These are phyloP conservation scores for Cantharis rustica DNA, from an alignment of 2,888 invertebrate species.

Conservation along the genomic window DNA sequence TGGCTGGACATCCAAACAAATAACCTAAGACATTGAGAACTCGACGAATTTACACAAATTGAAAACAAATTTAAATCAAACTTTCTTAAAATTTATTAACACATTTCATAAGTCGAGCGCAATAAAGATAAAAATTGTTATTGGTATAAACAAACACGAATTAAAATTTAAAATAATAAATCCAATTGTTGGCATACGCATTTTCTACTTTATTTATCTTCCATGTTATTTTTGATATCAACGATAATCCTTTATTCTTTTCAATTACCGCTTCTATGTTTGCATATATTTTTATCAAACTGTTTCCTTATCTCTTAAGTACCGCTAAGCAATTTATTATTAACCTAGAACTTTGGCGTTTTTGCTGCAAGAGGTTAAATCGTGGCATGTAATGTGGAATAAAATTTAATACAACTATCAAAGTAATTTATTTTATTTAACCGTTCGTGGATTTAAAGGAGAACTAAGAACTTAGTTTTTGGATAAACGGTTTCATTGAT, in stretches of 20 bases:
- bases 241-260: slow-evolving; percentile 17
- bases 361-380: no score
- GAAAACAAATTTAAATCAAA: neutral
- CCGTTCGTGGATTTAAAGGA: no score
- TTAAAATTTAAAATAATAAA: neutral
- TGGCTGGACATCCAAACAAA: slow-evolving; percentile 30
- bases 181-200: neutral
- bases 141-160: neutral
- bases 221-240: slow-evolving; percentile 8
- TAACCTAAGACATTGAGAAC: slow-evolving; percentile 19
- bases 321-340: neutral
- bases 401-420: no score
- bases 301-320: neutral
- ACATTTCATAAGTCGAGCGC: neutral
- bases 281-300: slow-evolving; percentile 23
- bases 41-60: slow-evolving; percentile 21
- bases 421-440: no score
- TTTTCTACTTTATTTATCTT: slow-evolving; percentile 1
- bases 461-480: no score
- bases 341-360: neutral
- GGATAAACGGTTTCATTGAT: no score
- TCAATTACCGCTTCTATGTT: slow-evolving; percentile 18
- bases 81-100: neutral
- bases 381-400: no score
- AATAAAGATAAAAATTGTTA: neutral